Evolutionary conservation across 2,888 invertebrate genomes (phyloP), one percentile per base, ranked within the genome.

Genomic region (Auanema sp.): DNA sequence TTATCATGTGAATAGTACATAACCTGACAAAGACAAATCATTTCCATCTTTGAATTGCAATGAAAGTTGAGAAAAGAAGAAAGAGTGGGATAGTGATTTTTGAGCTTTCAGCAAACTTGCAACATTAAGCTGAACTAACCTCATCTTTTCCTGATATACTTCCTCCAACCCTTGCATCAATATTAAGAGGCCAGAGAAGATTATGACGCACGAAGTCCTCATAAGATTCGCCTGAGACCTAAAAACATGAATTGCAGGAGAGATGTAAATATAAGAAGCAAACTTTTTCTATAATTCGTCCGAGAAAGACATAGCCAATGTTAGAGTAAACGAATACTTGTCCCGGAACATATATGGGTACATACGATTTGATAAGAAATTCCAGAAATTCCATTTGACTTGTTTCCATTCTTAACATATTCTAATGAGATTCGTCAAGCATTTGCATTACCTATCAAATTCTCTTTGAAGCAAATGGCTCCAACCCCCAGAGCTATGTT

Each of bases 1-100:
- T 77, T 77, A 60, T 76, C 77, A 33, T 76, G 75, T 2, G 77
- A 77, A 56, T 77, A 77, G 51, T 77, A 77, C 23, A 65, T 61
- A 1, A 69, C 75, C 75, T 75, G 42, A 40, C 62, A 23, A 1
- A 2, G 23, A 52, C 18, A 12, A 51, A 51, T 12, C 14, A n/a
- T 12, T 51, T 51, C n/a, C 51, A 51, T n/a, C 21, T 52, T 24
- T 23, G n/a, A 5, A 11, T 5, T n/a, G 4, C 8, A 11, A 52
- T 8, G 23, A 23, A 52, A 23, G n/a, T 18, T n/a, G 4, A 52
- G 2, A 21, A 16, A n/a, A 10, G 21, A 16, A 40, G 42, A 23
- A 41, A n/a, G n/a, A 4, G 33, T 41, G 10, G 18, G 43, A 41
- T 55, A 47, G 16, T n/a, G 42, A 41, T 16, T 41, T 18, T 23